These are phyloP conservation scores for Pachyramphus minor DNA, from an alignment of 2,113 vertebrate genomes.

Conservation along the genomic window DNA sequence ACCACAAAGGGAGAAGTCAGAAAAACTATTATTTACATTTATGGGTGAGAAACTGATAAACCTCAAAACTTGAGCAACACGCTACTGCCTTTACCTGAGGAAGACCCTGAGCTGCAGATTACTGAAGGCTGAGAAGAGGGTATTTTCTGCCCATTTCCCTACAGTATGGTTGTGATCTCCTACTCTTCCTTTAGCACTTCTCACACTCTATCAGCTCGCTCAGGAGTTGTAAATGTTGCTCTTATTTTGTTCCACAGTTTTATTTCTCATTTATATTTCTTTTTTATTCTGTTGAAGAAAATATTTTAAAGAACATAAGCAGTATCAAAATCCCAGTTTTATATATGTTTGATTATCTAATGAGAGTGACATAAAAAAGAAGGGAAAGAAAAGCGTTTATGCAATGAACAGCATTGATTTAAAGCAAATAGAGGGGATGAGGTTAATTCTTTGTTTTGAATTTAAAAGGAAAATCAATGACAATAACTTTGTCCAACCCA, in stretches of 20 bases:
- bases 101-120: neutral
- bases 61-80: neutral
- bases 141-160: neutral
- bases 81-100: neutral
- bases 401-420: neutral
- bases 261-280: neutral
- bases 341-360: neutral
- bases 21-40: neutral
- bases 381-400: neutral
- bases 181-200: neutral
- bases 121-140: neutral
- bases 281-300: neutral
- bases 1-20: neutral
- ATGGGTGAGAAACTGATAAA: neutral
- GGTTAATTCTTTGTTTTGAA: neutral
- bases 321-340: neutral
- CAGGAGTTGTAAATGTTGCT: neutral
- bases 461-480: neutral
- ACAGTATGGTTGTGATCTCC: neutral
- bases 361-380: neutral
- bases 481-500: neutral
- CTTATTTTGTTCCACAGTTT: neutral
- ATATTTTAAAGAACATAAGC: neutral
- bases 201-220: neutral
- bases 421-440: neutral